A percentile compares a stretch with the other conserved stretches of the same genome.
Conservation (phyloP, 2,113 vertebrate species). For the Crotalus horridus region DNA sequence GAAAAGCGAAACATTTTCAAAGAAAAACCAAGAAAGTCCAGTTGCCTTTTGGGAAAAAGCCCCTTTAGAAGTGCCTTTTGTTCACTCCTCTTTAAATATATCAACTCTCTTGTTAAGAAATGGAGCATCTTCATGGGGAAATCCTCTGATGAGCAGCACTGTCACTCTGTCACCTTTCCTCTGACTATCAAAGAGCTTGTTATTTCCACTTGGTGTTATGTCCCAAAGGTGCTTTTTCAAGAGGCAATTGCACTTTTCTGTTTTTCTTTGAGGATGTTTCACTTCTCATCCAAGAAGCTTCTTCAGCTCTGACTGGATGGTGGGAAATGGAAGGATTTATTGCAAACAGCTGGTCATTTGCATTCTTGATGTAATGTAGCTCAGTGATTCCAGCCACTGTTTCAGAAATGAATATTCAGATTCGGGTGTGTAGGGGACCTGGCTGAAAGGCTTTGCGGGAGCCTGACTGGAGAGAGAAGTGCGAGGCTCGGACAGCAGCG, state of each 20-base stretch:
- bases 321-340: no score
- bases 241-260: no score
- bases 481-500: no score
- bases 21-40: background rate
- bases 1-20: no score
- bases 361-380: background rate
- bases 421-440: no score
- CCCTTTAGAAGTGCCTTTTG: background rate
- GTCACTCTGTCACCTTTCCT: background rate
- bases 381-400: background rate
- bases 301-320: no score
- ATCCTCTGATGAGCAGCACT: background rate
- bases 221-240: no score
- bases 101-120: background rate
- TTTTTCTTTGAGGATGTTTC: no score
- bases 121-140: background rate
- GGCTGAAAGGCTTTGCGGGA: no score
- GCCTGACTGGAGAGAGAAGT: no score
- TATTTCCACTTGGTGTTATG: background rate
- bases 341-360: no score
- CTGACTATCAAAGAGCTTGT: background rate
- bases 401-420: background rate
- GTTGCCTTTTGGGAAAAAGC: background rate
- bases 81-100: background rate
- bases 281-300: no score